A percentile compares a stretch with the other conserved stretches of the same genome.
Conservation (phyloP, 2,113 vertebrate species). For the Cercocebus atys region DNA sequence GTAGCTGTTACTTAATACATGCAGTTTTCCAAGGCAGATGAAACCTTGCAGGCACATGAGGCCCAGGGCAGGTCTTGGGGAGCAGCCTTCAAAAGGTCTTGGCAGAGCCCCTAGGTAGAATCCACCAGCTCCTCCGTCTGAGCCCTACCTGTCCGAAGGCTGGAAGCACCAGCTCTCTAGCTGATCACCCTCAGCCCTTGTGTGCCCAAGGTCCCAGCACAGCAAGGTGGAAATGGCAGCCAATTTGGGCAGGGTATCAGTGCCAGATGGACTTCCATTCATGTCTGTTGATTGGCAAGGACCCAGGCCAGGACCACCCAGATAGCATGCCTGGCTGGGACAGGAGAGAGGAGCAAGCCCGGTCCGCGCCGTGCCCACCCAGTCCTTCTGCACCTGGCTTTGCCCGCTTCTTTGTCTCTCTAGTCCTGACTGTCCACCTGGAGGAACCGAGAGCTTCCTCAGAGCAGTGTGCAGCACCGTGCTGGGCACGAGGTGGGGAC, state of each 20-base stretch:
- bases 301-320: neutral
- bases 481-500: neutral
- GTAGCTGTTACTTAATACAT: neutral
- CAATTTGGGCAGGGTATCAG: neutral
- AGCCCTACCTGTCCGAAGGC: neutral
- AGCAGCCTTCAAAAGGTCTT: neutral
- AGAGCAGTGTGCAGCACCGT: neutral
- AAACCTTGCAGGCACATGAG: neutral
- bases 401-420: neutral
- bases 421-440: neutral
- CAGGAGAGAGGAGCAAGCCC: accelerated
- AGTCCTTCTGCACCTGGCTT: neutral
- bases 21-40: neutral
- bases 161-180: neutral
- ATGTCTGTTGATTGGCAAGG: neutral
- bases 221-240: too few relatives aligned
- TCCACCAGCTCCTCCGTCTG: neutral
- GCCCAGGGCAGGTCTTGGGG: neutral
- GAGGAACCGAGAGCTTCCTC: neutral
- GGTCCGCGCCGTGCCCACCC: neutral
- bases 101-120: neutral
- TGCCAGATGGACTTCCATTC: neutral
- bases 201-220: neutral
- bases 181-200: neutral
- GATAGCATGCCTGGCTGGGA: neutral